These are phyloP conservation scores for Epicampocera succincta DNA, from an alignment of 2,888 invertebrate species.

Conservation along the genomic window DNA sequence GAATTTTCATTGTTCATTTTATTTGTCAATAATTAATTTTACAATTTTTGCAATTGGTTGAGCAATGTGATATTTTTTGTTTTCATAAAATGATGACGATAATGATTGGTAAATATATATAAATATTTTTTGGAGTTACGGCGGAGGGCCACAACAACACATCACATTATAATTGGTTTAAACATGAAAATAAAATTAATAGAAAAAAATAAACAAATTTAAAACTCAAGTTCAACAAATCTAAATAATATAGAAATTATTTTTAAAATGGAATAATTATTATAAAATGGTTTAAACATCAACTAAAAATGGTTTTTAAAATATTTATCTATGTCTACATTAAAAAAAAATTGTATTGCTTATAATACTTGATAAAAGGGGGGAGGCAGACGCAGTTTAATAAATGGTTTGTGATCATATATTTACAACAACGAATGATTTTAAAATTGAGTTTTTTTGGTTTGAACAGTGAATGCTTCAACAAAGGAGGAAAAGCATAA, in stretches of 20 bases:
- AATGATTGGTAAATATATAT: constrained; percentile 52
- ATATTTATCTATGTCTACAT: too few species aligned
- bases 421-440: too few species aligned
- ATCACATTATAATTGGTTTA: constrained; percentile 69
- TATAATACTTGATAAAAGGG: too few species aligned
- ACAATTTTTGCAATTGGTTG: constrained; percentile 37
- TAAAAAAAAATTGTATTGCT: too few species aligned
- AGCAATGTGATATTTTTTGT: constrained; percentile 37
- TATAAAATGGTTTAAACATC: constrained; percentile 1
- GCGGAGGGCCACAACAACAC: constrained; percentile 66
- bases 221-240: constrained; percentile 56
- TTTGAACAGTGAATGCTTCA: too few species aligned
- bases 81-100: constrained; percentile 46
- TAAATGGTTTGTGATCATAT: not conserved
- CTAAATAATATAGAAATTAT: constrained; percentile 25
- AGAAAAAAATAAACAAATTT: constrained; percentile 56
- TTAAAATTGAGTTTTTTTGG: too few species aligned
- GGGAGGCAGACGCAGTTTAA: constrained; percentile 3
- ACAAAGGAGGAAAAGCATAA: too few species aligned
- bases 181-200: constrained; percentile 70
- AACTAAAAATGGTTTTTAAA: constrained; percentile 15
- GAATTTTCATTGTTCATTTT: not conserved
- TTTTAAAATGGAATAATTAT: constrained; percentile 13
- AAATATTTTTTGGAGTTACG: constrained; percentile 53
- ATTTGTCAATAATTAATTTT: constrained; percentile 16